Base-by-base conservation (phyloP, 2,888 invertebrate species). In the Oscheius sp. region DNA sequence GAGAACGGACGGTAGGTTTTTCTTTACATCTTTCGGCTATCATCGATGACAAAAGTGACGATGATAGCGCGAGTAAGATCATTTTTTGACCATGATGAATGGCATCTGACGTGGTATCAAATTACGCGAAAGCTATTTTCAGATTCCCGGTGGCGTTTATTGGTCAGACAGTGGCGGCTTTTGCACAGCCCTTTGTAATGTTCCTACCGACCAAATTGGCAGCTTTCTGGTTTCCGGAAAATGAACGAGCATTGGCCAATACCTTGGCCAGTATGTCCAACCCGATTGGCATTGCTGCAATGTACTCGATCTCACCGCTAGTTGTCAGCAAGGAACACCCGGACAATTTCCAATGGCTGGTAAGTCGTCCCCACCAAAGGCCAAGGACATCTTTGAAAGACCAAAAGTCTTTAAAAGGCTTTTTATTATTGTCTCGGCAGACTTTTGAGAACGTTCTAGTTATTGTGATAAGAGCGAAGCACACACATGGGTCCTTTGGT, bases 131-230 rank as follows among this genome's bases (percentile, higher is more conserved):
- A 21, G 21, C 42, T 50, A 53, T 58, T 70, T 70, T 42, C 50
- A 78, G 82, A 47, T 82, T 82, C 50, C 79, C 79, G 32, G 72
- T 82, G n/a, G 80, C 82, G 11, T 76, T 82, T 53, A 74, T 78
- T 10, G 82, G 82, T 1, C 91, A 91, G 84, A 84, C 86, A 3
- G 48, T 91, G 9, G 90, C 91, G 32, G 91, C 91, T 0, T 87
- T 89, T 82, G 90, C 90, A 7, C 91, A 91, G 80, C 91, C 91
- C 2, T 91, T 91, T 81, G 87, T 91, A n/a, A 88, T 91, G 89
- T 91, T 91, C 80, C 88, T 90, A 48, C 90, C 91, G 1, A 91
- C 91, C 10, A 91, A 91, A 84, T 81, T 91, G 68, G 90, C 91
- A 2, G 91, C 90, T 7, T 79, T 89, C 37, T 91, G 91, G 91